Evolutionary conservation across 2,113 vertebrate genomes (phyloP).

Genomic region (Mustela nigripes): DNA sequence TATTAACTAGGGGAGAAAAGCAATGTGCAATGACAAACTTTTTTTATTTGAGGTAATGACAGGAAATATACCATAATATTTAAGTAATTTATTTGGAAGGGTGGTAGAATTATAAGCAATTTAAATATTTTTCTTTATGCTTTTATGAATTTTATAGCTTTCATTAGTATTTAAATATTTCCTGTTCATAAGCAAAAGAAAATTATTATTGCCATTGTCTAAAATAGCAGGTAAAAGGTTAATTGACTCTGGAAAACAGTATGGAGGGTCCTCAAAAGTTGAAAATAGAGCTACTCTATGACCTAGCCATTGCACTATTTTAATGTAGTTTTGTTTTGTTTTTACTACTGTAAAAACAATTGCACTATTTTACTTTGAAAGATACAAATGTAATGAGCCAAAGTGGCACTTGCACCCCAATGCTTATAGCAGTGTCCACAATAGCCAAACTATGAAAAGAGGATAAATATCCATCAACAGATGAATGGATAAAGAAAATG

Average conservation of each 20-base stretch:
- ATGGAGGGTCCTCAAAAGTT: too few species aligned
- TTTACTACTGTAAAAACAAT: too few species aligned
- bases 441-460: too few species aligned
- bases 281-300: too few species aligned
- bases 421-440: too few species aligned
- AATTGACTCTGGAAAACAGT: not conserved
- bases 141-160: slow-evolving; percentile 36
- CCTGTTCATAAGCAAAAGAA: slow-evolving; percentile 1
- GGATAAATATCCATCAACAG: too few species aligned
- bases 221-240: not conserved
- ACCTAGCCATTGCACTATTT: too few species aligned
- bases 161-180: not conserved
- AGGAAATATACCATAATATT: slow-evolving; percentile 10
- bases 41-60: not conserved
- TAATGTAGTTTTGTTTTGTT: too few species aligned
- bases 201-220: not conserved
- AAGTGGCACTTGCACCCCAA: too few species aligned
- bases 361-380: too few species aligned
- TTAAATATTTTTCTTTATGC: slow-evolving; percentile 43
- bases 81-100: slow-evolving; percentile 14
- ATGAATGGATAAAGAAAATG: too few species aligned
- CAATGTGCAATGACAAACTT: not conserved
- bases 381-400: too few species aligned
- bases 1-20: not conserved
- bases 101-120: not conserved